Conservation (phyloP, 2,113 vertebrate genomes). For the Syngnathus typhle region DNA sequence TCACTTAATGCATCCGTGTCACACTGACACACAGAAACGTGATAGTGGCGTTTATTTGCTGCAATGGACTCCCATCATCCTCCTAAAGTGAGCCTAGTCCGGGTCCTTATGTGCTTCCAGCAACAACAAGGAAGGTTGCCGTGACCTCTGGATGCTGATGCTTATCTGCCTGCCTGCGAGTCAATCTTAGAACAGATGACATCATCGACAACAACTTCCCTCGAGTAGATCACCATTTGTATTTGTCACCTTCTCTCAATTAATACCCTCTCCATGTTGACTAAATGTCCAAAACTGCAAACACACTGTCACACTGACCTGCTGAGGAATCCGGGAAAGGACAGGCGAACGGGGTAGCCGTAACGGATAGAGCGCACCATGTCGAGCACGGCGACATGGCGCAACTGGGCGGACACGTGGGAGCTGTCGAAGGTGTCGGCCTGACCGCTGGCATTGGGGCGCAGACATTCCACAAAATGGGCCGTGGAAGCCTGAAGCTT, state of each 20-base stretch:
- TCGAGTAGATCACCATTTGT: no score
- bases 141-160: conserved; percentile 47
- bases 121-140: conserved; percentile 34
- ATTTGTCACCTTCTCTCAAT: no score
- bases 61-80: conserved; percentile 31
- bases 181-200: conserved; percentile 1
- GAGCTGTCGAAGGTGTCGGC: conserved; percentile 82
- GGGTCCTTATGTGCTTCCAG: conserved; percentile 36
- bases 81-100: conserved; percentile 21
- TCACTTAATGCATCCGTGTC: conserved; percentile 42
- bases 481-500: conserved; percentile 79
- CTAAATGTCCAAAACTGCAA: no score
- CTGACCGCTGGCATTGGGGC: conserved; percentile 76
- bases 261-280: no score
- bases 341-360: conserved; percentile 83
- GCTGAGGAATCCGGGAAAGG: conserved; percentile 82
- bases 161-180: conserved; percentile 12
- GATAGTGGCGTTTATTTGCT: conserved; percentile 41
- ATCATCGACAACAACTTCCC: background rate
- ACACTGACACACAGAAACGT: conserved; percentile 54
- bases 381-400: conserved; percentile 86
- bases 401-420: conserved; percentile 88
- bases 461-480: conserved; percentile 86
- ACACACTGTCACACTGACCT: conserved; percentile 71
- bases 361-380: conserved; percentile 89